Conservation (phyloP, 2,888 invertebrate genomes). For the Drosophila anomalata region DNA sequence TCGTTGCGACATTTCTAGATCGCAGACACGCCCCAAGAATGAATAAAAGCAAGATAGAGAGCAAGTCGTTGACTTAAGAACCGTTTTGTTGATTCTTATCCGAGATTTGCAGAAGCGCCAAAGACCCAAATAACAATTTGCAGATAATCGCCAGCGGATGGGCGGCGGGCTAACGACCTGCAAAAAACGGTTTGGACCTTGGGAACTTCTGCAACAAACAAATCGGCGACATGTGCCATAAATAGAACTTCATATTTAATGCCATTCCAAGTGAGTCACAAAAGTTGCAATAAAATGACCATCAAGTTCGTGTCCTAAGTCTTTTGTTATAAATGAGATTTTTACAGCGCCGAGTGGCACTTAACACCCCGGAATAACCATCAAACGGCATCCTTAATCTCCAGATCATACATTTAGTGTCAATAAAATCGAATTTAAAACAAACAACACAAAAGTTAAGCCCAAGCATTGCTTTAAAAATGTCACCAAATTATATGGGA, state of each 20-base stretch:
- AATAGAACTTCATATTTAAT: slow-evolving; percentile 25
- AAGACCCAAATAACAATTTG: slow-evolving; percentile 24
- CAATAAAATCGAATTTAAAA: slow-evolving; percentile 60
- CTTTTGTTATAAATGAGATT: slow-evolving; percentile 62
- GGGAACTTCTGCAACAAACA: slow-evolving; percentile 45
- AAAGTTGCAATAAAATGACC: slow-evolving; percentile 26
- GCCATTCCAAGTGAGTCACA: slow-evolving; percentile 37
- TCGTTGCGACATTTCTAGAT: slow-evolving; percentile 60
- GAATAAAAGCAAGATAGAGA: slow-evolving; percentile 3
- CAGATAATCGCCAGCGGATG: slow-evolving; percentile 52
- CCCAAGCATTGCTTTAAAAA: slow-evolving; percentile 29
- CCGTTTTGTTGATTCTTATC: slow-evolving; percentile 61
- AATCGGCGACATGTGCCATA: slow-evolving; percentile 16
- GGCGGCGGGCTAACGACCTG: slow-evolving; percentile 65
- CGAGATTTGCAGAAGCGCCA: slow-evolving; percentile 24
- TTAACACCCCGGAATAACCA: slow-evolving; percentile 57
- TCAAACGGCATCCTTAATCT: slow-evolving; percentile 47
- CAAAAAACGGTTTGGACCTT: slow-evolving; percentile 20
- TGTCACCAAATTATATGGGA: slow-evolving; percentile 43
- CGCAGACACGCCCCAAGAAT: slow-evolving; percentile 52
- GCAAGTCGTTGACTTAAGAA: slow-evolving; percentile 65
- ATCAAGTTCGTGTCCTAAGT: slow-evolving; percentile 73
- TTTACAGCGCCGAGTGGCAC: slow-evolving; percentile 38
- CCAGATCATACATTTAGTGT: slow-evolving; percentile 40
- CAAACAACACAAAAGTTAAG: slow-evolving; percentile 46